phyloP scores from a whole-genome alignment of 2,888 invertebrate genomes.

The Cryptus armator region DNA sequence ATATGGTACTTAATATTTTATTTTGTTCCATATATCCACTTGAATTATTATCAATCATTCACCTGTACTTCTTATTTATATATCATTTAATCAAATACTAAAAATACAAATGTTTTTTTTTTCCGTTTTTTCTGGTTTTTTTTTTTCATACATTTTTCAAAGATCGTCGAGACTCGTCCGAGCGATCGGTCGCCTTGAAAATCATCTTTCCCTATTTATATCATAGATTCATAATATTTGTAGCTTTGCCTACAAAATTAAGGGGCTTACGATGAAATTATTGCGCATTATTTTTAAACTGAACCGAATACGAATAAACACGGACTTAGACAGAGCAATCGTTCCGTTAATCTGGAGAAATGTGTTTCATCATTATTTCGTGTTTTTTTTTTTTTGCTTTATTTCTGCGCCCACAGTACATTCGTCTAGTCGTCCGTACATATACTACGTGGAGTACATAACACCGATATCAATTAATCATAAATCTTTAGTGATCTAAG shows the following conservation, averaged over 20 bases:
- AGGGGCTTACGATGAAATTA: conserved; percentile 79
- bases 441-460: conserved; percentile 60
- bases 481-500: conserved; percentile 59
- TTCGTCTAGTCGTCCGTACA: conserved; percentile 61
- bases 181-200: conserved; percentile 73
- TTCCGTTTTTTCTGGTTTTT: conserved; percentile 48
- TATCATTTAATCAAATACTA: conserved; percentile 82
- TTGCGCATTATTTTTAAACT: conserved; percentile 58
- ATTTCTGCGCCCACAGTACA: conserved; percentile 60
- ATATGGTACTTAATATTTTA: conserved; percentile 67
- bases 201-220: conserved; percentile 73
- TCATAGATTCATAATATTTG: conserved; percentile 78
- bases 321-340: conserved; percentile 32
- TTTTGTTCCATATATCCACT: conserved; percentile 80
- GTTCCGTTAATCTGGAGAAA: conserved; percentile 42
- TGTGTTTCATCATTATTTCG: conserved; percentile 34
- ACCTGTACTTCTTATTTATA: conserved; percentile 76
- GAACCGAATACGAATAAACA: conserved; percentile 26
- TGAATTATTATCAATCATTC: conserved; percentile 83
- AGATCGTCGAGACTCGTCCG: conserved; percentile 67
- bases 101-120: conserved; percentile 82
- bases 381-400: conserved; percentile 47
- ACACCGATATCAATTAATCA: conserved; percentile 66
- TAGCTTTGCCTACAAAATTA: conserved; percentile 80
- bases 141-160: conserved; percentile 63